phyloP scores from a whole-genome alignment of 35 echinoderm and acorn worm species.

The Eucidaris tribuloides region DNA sequence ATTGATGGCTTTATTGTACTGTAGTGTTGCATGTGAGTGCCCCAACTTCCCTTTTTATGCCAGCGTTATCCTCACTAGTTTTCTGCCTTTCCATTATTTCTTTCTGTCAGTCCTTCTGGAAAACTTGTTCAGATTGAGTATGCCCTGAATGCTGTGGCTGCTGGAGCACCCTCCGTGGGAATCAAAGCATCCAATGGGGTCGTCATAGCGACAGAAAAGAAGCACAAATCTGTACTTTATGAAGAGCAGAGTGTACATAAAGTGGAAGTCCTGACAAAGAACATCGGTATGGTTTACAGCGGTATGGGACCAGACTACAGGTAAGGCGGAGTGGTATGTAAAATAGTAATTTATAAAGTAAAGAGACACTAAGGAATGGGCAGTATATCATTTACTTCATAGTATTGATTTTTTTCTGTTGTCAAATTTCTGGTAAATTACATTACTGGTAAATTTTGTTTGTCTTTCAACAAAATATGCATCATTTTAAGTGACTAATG shows the following conservation, averaged over 20 bases:
- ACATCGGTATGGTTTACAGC: conserved; percentile 99
- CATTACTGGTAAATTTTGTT: not conserved
- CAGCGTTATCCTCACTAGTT: too few species aligned
- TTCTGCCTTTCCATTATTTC: too few species aligned
- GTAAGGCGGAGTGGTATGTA: conserved; percentile 6
- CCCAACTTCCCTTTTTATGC: too few species aligned
- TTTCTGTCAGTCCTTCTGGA: conserved; percentile 95
- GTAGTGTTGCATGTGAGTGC: too few species aligned
- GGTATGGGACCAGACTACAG: conserved; percentile 99
- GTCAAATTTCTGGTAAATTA: not conserved
- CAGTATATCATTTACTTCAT: not conserved
- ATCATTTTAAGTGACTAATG: too few species aligned
- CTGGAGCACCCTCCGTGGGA: conserved; percentile 86
- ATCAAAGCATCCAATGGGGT: conserved; percentile 98
- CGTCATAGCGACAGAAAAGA: conserved; percentile 99
- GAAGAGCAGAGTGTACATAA: conserved; percentile 98
- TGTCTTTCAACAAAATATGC: not conserved
- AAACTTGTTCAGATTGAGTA: conserved; percentile 99
- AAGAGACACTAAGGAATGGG: not conserved
- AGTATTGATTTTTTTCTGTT: not conserved
- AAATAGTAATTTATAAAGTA: too few species aligned
- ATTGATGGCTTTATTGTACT: too few species aligned
- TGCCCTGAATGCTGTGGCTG: conserved; percentile 97
- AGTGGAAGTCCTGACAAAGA: conserved; percentile 94
- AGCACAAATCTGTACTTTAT: conserved; percentile 96